Evolutionary conservation across 2,113 vertebrate species (phyloP), one percentile per base, ranked within the genome.

Genomic region (Gallinago paraguaiae): DNA sequence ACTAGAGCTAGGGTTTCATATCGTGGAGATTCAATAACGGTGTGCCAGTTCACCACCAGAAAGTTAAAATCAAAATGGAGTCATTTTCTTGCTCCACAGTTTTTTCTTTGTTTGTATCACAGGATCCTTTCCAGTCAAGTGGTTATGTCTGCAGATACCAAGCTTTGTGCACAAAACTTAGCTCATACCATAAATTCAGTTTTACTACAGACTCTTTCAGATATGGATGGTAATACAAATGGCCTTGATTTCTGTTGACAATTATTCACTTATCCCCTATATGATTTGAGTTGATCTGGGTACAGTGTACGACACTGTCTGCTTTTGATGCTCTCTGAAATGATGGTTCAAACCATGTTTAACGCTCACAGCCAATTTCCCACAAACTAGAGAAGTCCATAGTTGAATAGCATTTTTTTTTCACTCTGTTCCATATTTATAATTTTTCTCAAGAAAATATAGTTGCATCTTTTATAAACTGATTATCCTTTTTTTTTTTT

Each of bases 391-490:
- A 39, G 11, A 82, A 82, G 37, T 80, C 20, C 41, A 51, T 27
- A 79, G 27, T 33, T 65, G 37, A 92, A 57, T 64, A 82, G 69
- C 3, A 14, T 27, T 20, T 35, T 48, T 56, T 39, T 33, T 41
- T 53, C 16, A 45, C 51, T 86, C 88, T 82, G 37, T 64, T 84
- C 50, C 65, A 76, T 63, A 59, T 59, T 64, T 2, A 7, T 63
- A 25, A 41, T 35, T 92, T 79, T 83, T 41, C 43, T 76, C 60
- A 45, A 88, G 28, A 90, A 97, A 93, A 88, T 83, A 63, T 43
- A 91, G 80, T 35, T 81, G 17, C 19, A 64, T 93, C 83, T 96
- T 82, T 94, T 68, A 60, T 46, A 85, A 97, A 94, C 17, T 88
- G 43, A 37, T n/a, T 63, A 17, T 14, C 48, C 46, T 63, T 64